Percentiles rank a stretch among this genome's conserved stretches.
phyloP scores from a whole-genome alignment of 2,888 invertebrate genomes.

The Rotaria socialis region DNA sequence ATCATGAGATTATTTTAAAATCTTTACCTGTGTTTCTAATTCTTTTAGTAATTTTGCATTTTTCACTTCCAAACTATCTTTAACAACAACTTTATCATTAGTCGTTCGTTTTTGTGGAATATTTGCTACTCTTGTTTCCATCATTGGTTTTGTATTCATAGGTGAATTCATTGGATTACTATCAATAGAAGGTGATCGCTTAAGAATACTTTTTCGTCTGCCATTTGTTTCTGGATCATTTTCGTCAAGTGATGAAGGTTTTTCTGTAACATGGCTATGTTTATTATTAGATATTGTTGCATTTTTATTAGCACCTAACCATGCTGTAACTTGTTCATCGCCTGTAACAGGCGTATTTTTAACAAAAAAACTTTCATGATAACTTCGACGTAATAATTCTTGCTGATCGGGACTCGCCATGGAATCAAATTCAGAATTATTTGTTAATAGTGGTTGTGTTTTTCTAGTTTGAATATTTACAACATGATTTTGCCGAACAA shows the following conservation, averaged over 20 bases:
- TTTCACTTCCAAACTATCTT: neutral
- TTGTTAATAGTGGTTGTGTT: neutral
- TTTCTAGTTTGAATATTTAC: conserved; percentile 12
- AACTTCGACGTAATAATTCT: conserved; percentile 4
- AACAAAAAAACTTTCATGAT: conserved; percentile 35
- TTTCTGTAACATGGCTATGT: neutral
- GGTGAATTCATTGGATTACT: neutral
- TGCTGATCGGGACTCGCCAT: neutral
- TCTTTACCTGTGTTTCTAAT: neutral
- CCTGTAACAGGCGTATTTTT: conserved; percentile 23
- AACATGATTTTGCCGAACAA: neutral
- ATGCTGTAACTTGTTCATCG: conserved; percentile 29
- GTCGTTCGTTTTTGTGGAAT: neutral
- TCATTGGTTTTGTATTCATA: neutral
- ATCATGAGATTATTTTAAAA: neutral
- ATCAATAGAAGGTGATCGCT: conserved; percentile 29
- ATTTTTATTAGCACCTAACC: neutral
- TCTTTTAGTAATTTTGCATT: conserved; percentile 3
- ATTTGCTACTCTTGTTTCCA: neutral
- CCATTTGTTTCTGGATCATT: neutral
- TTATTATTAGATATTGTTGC: neutral
- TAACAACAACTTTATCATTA: neutral
- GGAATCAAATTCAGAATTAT: neutral
- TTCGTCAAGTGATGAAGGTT: conserved; percentile 9
- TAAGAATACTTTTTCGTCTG: conserved; percentile 13